Conservation (phyloP, 2,113 vertebrate species). For the Chionodraco myersi region DNA sequence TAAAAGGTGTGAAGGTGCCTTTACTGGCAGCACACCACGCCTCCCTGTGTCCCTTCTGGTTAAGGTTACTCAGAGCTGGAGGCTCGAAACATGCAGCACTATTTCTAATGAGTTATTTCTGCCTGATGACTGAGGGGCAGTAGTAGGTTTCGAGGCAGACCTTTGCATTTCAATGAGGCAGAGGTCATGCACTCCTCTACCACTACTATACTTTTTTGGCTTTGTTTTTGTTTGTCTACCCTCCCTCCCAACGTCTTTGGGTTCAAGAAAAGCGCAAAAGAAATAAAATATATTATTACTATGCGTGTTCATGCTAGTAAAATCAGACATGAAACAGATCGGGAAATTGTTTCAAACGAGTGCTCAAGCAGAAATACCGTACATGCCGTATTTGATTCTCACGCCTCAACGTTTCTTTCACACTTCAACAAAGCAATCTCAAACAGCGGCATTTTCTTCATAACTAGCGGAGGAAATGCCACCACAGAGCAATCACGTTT, state of each 20-base stretch:
- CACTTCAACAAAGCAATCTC: neutral
- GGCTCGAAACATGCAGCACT: conserved; percentile 48
- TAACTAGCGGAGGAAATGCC: conserved; percentile 23
- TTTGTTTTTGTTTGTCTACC: no score
- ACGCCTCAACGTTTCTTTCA: neutral
- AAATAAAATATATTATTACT: no score
- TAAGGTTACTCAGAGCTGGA: conserved; percentile 65
- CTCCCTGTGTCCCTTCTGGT: conserved; percentile 24
- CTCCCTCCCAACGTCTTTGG: no score
- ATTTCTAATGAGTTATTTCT: conserved; percentile 75
- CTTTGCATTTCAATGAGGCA: conserved; percentile 76
- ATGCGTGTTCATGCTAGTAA: conserved; percentile 27
- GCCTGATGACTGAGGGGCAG: conserved; percentile 56
- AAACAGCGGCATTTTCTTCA: neutral
- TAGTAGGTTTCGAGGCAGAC: conserved; percentile 57
- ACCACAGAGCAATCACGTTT: conserved; percentile 26
- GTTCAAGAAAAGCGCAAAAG: no score
- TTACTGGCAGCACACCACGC: neutral
- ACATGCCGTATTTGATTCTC: neutral
- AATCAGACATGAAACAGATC: conserved; percentile 21
- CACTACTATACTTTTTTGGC: no score
- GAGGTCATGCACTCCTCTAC: conserved; percentile 35
- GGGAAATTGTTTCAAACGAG: neutral
- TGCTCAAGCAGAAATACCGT: neutral
- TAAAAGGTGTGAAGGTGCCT: conserved; percentile 48